These are phyloP conservation scores for Napeogenes sylphis DNA, from an alignment of 2,888 invertebrate species.

Conservation along the genomic window DNA sequence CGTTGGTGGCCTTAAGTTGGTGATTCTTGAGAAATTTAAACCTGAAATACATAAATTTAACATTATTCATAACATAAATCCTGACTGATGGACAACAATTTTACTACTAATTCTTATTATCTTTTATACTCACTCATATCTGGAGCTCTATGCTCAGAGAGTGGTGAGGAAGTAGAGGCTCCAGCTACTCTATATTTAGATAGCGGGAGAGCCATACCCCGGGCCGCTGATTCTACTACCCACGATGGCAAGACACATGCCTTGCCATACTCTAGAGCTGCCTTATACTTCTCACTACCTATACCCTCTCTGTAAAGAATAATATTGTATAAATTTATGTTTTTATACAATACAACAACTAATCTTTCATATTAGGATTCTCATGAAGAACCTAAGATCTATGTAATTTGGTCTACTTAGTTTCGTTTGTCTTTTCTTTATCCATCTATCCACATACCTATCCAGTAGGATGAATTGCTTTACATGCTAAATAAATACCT, in stretches of 20 bases:
- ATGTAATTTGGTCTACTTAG: no score
- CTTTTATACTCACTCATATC: constrained; percentile 63
- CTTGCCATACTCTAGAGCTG: constrained; percentile 71
- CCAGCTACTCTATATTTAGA: constrained; percentile 77
- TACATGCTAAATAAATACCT: no score
- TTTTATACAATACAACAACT: neutral
- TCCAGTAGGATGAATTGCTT: no score
- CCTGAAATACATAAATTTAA: constrained; percentile 41
- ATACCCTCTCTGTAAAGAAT: constrained; percentile 72
- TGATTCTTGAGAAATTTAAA: constrained; percentile 69
- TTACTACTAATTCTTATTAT: neutral
- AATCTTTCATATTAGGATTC: no score
- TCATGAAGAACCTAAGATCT: no score
- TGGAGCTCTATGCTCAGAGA: constrained; percentile 69
- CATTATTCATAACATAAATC: neutral
- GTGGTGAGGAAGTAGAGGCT: constrained; percentile 84
- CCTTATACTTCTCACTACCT: constrained; percentile 85
- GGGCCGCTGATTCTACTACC: constrained; percentile 86
- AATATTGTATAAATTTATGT: neutral
- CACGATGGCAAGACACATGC: constrained; percentile 86
- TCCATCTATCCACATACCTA: no score
- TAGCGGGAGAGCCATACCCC: constrained; percentile 82
- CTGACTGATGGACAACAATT: neutral
- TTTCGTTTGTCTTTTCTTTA: no score
- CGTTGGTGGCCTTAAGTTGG: constrained; percentile 52